Evolutionary conservation across 2,888 invertebrate species (phyloP), one percentile per base, ranked within the genome.

Genomic region (Pristionchus fissidentatus): DNA sequence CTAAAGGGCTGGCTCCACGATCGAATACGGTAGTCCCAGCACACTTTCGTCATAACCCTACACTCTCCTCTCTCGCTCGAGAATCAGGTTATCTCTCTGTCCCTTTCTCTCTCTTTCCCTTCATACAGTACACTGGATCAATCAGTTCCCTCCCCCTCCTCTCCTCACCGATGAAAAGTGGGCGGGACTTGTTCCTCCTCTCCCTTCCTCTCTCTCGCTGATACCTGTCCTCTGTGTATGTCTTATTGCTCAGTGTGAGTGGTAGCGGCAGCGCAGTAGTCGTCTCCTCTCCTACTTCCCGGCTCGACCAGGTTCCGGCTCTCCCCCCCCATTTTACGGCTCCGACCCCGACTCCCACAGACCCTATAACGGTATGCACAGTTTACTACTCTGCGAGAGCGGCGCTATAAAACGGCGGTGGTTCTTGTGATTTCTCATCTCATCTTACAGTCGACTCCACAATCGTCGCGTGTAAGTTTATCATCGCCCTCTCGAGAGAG

Each of bases 41-140:
- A 35, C 66, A 8, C 19, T 4, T n/a, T n/a, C 55, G n/a, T 22
- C 22, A 55, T 55, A 55, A 55, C 55, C 55, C 4, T 1, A 41
- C 41, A 70, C 70, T 70, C 70, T 26, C 70, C 70, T 22, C 35
- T 62, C 66, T 66, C 70, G n/a, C 41, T 10, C 70, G 70, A 70
- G n/a, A n/a, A n/a, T 70, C 70, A 70, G 70, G 70, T 70, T 70
- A 70, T 70, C 70, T 70, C 19, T 38, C 35, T 4, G 70, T 38
- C 43, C 43, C 38, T 70, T 41, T 70, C 19, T 38, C 35, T 4
- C 38, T 38, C 62, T 43, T 41, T 70, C 70, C 22, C 66, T 60
- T n/a, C 1, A n/a, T 70, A 70, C 70, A 70, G 70, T 70, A 70
- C 70, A 70, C 41, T 1, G 38, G 70, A 70, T 70, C 70, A 43